Evolutionary conservation across 1,140 invertebrate species (phyloP).

Genomic region (Battus philenor): DNA sequence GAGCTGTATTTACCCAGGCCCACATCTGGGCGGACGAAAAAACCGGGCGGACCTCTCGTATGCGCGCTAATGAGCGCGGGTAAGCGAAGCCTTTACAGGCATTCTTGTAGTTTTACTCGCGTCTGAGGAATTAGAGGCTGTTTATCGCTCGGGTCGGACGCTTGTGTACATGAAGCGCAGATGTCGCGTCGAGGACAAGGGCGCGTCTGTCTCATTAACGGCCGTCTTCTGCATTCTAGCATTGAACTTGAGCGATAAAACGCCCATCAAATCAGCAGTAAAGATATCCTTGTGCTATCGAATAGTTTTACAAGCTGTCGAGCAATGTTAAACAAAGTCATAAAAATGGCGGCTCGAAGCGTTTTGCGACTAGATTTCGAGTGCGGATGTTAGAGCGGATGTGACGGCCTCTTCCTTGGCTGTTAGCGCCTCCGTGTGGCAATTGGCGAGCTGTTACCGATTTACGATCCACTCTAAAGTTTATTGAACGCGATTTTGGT

Average conservation of each 20-base stretch:
- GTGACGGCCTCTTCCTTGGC: slow-evolving; percentile 47
- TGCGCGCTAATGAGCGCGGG: slow-evolving; percentile 58
- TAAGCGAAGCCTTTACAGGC: slow-evolving; percentile 30
- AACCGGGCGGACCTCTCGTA: slow-evolving; percentile 63
- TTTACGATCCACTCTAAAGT: slow-evolving; percentile 70
- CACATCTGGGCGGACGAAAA: slow-evolving; percentile 64
- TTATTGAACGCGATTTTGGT: slow-evolving; percentile 65
- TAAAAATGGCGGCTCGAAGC: slow-evolving; percentile 15
- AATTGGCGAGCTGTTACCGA: slow-evolving; percentile 71
- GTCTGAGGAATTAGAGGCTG: slow-evolving; percentile 35
- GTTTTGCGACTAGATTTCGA: slow-evolving; percentile 44
- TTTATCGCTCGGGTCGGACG: slow-evolving; percentile 43
- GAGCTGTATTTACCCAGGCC: slow-evolving; percentile 59
- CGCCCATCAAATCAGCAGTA: slow-evolving; percentile 60
- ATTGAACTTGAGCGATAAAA: slow-evolving; percentile 72
- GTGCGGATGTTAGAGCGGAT: slow-evolving; percentile 70
- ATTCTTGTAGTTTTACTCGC: slow-evolving; percentile 34
- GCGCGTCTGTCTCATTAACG: slow-evolving; percentile 41
- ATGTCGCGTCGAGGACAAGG: slow-evolving; percentile 43
- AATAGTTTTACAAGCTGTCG: slow-evolving; percentile 20
- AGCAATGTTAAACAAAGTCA: slow-evolving; percentile 16
- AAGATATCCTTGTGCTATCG: slow-evolving; percentile 53
- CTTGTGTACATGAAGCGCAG: slow-evolving; percentile 34
- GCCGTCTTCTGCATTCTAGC: slow-evolving; percentile 36
- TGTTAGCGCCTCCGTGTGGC: slow-evolving; percentile 70